Conservation (phyloP, 2,113 vertebrate genomes). For the Ceyx cyanopectus region DNA sequence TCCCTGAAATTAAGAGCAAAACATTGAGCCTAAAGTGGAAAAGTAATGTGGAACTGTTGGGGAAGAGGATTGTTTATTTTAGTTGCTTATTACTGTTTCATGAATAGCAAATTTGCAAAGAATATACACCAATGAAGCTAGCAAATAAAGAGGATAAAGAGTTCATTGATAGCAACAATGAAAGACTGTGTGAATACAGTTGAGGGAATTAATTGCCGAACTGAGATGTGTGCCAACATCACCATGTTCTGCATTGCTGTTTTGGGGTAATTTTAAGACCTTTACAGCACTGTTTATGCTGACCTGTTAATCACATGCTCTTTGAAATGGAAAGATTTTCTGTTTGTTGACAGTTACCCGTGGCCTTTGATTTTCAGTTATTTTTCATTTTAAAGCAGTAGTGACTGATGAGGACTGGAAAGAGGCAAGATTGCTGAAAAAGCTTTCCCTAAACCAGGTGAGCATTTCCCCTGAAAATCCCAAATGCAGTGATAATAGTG, state of each 20-base stretch:
- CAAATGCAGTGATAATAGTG: neutral
- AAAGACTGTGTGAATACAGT: slow-evolving; percentile 10
- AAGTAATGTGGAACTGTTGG: neutral
- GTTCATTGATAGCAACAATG: slow-evolving; percentile 63
- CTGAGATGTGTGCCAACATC: neutral
- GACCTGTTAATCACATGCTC: neutral
- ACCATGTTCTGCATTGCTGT: neutral
- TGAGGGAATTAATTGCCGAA: neutral
- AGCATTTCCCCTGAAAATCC: neutral
- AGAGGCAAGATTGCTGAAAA: neutral
- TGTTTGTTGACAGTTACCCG: neutral
- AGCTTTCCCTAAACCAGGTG: neutral
- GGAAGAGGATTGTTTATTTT: slow-evolving; percentile 4
- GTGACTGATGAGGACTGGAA: neutral
- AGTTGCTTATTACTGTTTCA: neutral
- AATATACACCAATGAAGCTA: slow-evolving; percentile 11
- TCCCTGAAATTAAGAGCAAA: neutral
- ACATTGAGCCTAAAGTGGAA: neutral
- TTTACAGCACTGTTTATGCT: neutral
- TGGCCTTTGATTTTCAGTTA: neutral
- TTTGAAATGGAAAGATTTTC: neutral
- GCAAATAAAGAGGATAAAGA: slow-evolving; percentile 46
- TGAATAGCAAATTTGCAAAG: slow-evolving; percentile 34
- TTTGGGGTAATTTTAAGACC: neutral
- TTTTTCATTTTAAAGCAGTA: neutral